Conservation (phyloP, 2,888 invertebrate species). For the Hirtodrosophila histrioides region DNA sequence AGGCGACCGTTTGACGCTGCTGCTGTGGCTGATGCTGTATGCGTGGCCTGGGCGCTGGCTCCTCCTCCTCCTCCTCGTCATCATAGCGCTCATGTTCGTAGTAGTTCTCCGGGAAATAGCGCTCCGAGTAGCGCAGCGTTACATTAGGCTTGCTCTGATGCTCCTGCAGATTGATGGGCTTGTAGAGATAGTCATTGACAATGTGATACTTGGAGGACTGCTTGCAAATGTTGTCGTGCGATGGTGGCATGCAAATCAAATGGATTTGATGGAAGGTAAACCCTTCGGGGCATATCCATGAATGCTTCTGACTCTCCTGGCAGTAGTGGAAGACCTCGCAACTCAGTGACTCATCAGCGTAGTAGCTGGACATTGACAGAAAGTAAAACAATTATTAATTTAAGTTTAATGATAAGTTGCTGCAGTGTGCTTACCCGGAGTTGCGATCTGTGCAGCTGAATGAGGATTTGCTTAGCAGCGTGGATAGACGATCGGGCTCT, state of each 20-base stretch:
- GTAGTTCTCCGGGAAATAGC: slow-evolving; percentile 92
- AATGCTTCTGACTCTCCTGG: slow-evolving; percentile 94
- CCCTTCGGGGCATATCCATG: slow-evolving; percentile 96
- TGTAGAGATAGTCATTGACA: slow-evolving; percentile 96
- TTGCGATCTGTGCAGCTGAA: slow-evolving; percentile 92
- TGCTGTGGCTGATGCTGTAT: slow-evolving; percentile 81
- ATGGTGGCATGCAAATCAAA: slow-evolving; percentile 96
- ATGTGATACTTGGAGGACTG: slow-evolving; percentile 95
- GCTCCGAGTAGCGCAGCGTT: slow-evolving; percentile 91
- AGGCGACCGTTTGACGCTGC: slow-evolving; percentile 51
- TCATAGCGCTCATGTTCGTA: slow-evolving; percentile 87
- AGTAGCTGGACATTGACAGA: slow-evolving; percentile 86
- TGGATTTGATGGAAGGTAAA: slow-evolving; percentile 91
- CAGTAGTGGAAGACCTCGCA: slow-evolving; percentile 98
- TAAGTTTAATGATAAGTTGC: background rate
- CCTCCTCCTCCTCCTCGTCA: slow-evolving; percentile 81
- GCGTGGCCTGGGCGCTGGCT: slow-evolving; percentile 79
- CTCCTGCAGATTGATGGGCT: slow-evolving; percentile 93
- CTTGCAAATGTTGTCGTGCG: slow-evolving; percentile 94
- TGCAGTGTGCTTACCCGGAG: slow-evolving; percentile 86
- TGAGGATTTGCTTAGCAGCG: slow-evolving; percentile 92
- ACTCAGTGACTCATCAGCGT: slow-evolving; percentile 93
- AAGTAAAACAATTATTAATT: too few species aligned
- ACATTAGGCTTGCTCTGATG: slow-evolving; percentile 92
- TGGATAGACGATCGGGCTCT: slow-evolving; percentile 92